Percentiles rank a stretch among this genome's conserved stretches.
Evolutionary conservation across 2,113 vertebrate genomes (phyloP).

Genomic region (Anhinga rufa): DNA sequence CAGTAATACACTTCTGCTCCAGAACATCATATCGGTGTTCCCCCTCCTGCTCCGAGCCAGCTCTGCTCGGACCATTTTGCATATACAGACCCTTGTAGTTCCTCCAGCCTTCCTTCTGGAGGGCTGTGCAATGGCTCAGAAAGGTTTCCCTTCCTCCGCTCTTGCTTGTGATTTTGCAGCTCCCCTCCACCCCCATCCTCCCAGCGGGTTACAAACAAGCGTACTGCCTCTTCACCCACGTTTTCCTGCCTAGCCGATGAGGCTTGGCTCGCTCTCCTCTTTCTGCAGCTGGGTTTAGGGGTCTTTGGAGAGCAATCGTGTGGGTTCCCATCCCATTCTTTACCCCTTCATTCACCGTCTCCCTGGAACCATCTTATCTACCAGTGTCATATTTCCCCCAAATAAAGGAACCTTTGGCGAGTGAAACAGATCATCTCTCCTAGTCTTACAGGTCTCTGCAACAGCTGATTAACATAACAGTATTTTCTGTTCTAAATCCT

Average conservation of each 20-base stretch:
- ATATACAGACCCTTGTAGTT: neutral
- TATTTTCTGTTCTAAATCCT: neutral
- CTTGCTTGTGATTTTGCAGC: neutral
- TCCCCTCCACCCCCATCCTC: neutral
- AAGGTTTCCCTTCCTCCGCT: neutral
- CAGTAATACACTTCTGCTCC: neutral
- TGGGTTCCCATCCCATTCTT: neutral
- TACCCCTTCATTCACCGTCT: neutral
- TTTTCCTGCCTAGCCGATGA: neutral
- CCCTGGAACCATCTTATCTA: neutral
- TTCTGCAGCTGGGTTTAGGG: neutral
- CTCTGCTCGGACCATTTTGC: neutral
- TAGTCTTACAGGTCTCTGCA: neutral
- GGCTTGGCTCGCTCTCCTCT: neutral
- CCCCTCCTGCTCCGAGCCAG: neutral
- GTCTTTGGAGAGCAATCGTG: neutral
- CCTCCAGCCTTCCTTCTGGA: neutral
- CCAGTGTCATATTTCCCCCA: neutral
- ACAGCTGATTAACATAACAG: neutral
- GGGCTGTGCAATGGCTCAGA: neutral
- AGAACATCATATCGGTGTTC: rapidly evolving
- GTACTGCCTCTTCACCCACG: rapidly evolving
- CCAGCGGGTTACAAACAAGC: neutral
- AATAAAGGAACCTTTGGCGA: neutral
- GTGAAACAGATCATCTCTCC: neutral